A percentile compares a stretch with the other conserved stretches of the same genome.
Conservation (phyloP, 2,888 invertebrate species). For the Diaphora mendica region DNA sequence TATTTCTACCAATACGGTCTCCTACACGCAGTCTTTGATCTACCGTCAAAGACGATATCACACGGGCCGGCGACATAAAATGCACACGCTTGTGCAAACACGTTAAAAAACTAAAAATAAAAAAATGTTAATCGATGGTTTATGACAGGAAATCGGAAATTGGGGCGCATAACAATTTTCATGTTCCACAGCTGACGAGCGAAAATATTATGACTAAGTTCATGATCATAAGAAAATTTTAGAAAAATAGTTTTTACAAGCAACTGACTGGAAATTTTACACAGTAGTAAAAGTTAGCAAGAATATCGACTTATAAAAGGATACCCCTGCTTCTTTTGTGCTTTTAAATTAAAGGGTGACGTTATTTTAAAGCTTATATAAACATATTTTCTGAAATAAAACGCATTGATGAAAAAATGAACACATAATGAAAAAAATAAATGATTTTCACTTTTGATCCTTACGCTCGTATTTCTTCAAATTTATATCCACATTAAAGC, state of each 20-base stretch:
- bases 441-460: not conserved
- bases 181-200: conserved; percentile 33
- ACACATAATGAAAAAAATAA: not conserved
- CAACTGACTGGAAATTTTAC: not conserved
- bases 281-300: not conserved
- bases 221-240: conserved; percentile 8
- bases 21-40: conserved; percentile 77
- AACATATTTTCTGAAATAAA: not conserved
- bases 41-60: conserved; percentile 69
- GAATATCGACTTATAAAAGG: not conserved
- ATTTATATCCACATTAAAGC: not conserved
- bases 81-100: conserved; percentile 56
- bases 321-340: not conserved
- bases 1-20: conserved; percentile 82
- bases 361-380: not conserved
- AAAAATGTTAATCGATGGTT: conserved; percentile 59
- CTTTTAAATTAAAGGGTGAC: not conserved
- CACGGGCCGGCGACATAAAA: conserved; percentile 59
- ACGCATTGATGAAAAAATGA: not conserved
- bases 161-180: conserved; percentile 35
- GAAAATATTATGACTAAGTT: conserved; percentile 27
- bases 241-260: not conserved
- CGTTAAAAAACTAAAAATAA: conserved; percentile 55
- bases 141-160: conserved; percentile 58
- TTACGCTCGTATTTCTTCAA: not conserved